phyloP scores from a whole-genome alignment of 2,888 invertebrate genomes.

The Brachynemurus nebulosus region DNA sequence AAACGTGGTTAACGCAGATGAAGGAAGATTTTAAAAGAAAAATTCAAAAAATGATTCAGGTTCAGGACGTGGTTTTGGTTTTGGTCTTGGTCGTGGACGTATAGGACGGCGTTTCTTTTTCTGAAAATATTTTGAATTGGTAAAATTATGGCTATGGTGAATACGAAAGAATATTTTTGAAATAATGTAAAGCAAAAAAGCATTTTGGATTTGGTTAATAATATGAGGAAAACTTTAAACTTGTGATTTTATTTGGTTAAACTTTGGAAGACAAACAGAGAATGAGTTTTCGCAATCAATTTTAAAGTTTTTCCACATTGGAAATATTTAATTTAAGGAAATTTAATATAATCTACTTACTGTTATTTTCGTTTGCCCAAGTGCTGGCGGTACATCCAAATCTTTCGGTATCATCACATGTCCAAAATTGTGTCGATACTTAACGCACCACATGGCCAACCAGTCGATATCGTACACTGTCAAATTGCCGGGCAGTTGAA shows the following conservation, averaged over 20 bases:
- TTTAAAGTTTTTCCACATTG: too few relatives aligned
- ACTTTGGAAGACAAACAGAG: too few relatives aligned
- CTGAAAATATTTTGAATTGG: constrained; percentile 5
- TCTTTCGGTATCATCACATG: constrained; percentile 78
- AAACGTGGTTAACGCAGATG: too few relatives aligned
- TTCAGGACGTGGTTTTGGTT: background rate
- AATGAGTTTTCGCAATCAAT: too few relatives aligned
- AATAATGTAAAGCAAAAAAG: constrained; percentile 2
- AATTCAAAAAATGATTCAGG: constrained; percentile 1
- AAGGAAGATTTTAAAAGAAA: constrained; percentile 4
- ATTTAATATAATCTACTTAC: too few relatives aligned
- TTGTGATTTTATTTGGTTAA: too few relatives aligned
- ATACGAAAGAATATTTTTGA: too few relatives aligned
- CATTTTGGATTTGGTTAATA: too few relatives aligned
- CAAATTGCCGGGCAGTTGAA: constrained; percentile 68
- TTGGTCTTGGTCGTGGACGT: background rate
- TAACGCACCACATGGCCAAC: constrained; percentile 86
- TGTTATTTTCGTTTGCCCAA: constrained; percentile 82
- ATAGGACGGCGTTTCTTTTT: constrained; percentile 6
- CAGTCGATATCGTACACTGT: constrained; percentile 87
- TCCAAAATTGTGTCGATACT: constrained; percentile 79
- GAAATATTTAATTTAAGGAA: too few relatives aligned
- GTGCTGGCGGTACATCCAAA: constrained; percentile 76
- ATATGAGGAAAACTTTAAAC: too few relatives aligned
- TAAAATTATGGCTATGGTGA: constrained; percentile 6